These are phyloP conservation scores for Eudemis profundana DNA, from an alignment of 2,888 invertebrate genomes.

Conservation along the genomic window DNA sequence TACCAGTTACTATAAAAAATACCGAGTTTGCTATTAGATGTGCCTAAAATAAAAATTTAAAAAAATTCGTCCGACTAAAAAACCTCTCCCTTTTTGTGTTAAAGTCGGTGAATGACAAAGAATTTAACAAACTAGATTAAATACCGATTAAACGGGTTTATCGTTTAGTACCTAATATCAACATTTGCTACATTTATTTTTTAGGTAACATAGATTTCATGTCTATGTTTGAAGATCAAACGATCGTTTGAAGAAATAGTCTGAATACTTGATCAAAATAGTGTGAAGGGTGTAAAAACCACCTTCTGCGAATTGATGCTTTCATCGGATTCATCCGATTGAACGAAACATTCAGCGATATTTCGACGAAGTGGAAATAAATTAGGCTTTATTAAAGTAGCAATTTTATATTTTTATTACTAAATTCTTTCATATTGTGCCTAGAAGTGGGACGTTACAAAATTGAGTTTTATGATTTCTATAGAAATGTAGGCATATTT, in stretches of 20 bases:
- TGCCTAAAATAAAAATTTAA: too few relatives aligned
- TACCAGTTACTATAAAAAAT: too few relatives aligned
- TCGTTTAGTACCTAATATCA: not conserved
- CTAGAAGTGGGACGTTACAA: too few relatives aligned
- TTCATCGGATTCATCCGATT: constrained; percentile 11
- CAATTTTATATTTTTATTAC: too few relatives aligned
- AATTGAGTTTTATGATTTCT: not conserved
- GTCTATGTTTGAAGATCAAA: constrained; percentile 18
- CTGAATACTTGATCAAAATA: constrained; percentile 12
- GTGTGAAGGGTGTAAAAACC: constrained; percentile 22
- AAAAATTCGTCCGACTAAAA: too few relatives aligned
- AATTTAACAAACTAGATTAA: too few relatives aligned
- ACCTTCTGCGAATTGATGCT: constrained; percentile 7
- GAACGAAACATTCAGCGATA: not conserved
- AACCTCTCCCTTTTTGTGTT: too few relatives aligned
- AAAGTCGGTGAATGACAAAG: too few relatives aligned
- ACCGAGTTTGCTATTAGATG: too few relatives aligned
- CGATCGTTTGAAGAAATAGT: constrained; percentile 2
- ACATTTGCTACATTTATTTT: not conserved
- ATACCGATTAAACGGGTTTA: too few relatives aligned
- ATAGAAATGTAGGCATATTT: too few relatives aligned
- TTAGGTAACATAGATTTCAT: not conserved
- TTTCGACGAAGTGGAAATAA: constrained; percentile 1
- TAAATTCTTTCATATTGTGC: too few relatives aligned
- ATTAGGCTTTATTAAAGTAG: not conserved